Evolutionary conservation across 2,797 vertebrate genomes (phyloP), one percentile per base, ranked within the genome.

Genomic region (Crocidura indochinensis): DNA sequence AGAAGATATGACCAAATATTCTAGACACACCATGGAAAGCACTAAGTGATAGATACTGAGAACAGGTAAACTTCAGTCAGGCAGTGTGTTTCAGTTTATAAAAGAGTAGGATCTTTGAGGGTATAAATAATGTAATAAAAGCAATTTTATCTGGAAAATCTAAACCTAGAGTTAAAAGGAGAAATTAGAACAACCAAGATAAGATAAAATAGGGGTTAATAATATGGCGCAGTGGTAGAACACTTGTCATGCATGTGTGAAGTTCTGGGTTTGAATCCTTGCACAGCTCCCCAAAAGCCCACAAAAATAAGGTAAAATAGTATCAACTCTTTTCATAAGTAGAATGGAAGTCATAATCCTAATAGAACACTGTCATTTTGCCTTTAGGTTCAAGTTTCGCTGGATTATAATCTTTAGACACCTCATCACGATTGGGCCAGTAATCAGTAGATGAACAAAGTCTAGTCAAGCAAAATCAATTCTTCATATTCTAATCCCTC

Each of bases 1-100:
- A 69, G 31, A 64, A 62, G 29, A 81, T 77, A n/a, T 56, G 24
- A 47, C 44, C 69, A 20, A 74, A 49, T 1, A 77, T 82, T 17
- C 71, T 46, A 75, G 78, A 51, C 15, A 47, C 4, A n/a, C 22
- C 73, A 88, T 74, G 29, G 60, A 91, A 79, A 88, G 8, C 49
- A 72, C 53, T 51, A 67, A 67, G 49, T 69, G 69, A 49, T 0
- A 31, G 22, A 68, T 14, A n/a, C 19, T 69, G 51, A 73, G 56
- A 38, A 29, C 60, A 86, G 26, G 62, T 27, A 73, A 82, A 80
- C 6, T 56, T 75, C 44, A 51, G 64, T 74, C 29, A 83, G 68
- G 51, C 31, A 22, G 9, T 47, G 38, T 38, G 38, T 38, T 38
- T 2, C 38, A 38, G 38, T 38, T 38, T 38, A 15, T 17, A 15